Evolutionary conservation across 1,140 invertebrate genomes (phyloP).

Genomic region (Drosophila varians): DNA sequence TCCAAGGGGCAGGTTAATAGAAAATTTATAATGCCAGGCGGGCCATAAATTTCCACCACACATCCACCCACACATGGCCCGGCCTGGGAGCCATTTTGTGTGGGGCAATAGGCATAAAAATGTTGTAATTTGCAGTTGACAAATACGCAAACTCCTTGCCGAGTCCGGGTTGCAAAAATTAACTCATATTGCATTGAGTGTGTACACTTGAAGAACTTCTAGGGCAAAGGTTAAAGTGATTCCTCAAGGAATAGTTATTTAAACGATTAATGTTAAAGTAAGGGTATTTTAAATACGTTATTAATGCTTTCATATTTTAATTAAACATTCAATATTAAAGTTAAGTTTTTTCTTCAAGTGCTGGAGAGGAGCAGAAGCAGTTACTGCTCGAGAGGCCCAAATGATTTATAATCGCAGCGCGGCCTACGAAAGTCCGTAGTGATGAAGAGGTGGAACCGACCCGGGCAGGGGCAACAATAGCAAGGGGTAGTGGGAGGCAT

Average conservation of each 20-base stretch:
- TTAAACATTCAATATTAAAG: too few species aligned
- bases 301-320: too few species aligned
- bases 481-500: constrained; percentile 39
- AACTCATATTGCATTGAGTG: constrained; percentile 68
- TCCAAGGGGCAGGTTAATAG: constrained; percentile 62
- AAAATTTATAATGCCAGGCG: constrained; percentile 76
- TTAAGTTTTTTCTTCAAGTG: constrained; percentile 12
- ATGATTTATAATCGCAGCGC: constrained; percentile 71
- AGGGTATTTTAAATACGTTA: too few species aligned
- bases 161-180: constrained; percentile 57
- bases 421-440: constrained; percentile 67
- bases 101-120: constrained; percentile 65
- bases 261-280: too few species aligned
- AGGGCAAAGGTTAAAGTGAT: too few species aligned
- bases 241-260: too few species aligned
- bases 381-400: constrained; percentile 21
- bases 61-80: constrained; percentile 60
- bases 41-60: constrained; percentile 73
- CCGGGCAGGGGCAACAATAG: constrained; percentile 18
- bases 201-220: too few species aligned
- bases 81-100: constrained; percentile 43
- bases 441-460: neutral
- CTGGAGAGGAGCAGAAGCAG: constrained; percentile 10
- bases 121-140: constrained; percentile 81
- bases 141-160: constrained; percentile 70